Evolutionary conservation across 2,113 vertebrate genomes (phyloP).

Genomic region (Dolichallabes microphthalmus): DNA sequence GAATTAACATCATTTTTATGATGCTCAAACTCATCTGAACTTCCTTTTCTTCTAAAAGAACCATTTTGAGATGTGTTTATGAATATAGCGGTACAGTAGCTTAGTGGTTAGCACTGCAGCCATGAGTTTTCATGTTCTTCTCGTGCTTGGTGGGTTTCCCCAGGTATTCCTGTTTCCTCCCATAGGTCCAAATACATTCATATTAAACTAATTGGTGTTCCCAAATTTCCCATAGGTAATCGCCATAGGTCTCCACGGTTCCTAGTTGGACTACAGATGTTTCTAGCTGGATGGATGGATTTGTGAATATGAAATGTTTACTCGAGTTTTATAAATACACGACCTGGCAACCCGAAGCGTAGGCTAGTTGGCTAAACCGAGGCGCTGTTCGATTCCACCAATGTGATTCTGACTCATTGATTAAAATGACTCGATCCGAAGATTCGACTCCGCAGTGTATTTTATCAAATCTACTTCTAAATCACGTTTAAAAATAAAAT

Average conservation of each 20-base stretch:
- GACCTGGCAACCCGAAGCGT: background rate
- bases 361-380: background rate
- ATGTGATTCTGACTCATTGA: background rate
- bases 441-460: no score
- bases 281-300: no score
- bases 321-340: background rate
- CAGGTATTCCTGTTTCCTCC: no score
- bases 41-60: background rate
- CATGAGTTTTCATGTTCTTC: no score
- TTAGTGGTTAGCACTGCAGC: no score
- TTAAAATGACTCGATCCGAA: background rate
- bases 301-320: background rate
- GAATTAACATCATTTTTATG: background rate
- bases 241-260: no score
- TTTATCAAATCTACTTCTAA: background rate
- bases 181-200: no score
- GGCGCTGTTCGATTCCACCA: background rate
- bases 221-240: no score
- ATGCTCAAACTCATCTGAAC: background rate
- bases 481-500: background rate
- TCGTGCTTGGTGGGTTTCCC: no score
- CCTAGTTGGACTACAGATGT: no score
- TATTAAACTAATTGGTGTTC: no score
- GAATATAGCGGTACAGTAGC: background rate
- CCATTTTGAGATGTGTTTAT: background rate